Evolutionary conservation across 2,797 vertebrate species (phyloP).

Genomic region (Sebastes kiyomatsui): DNA sequence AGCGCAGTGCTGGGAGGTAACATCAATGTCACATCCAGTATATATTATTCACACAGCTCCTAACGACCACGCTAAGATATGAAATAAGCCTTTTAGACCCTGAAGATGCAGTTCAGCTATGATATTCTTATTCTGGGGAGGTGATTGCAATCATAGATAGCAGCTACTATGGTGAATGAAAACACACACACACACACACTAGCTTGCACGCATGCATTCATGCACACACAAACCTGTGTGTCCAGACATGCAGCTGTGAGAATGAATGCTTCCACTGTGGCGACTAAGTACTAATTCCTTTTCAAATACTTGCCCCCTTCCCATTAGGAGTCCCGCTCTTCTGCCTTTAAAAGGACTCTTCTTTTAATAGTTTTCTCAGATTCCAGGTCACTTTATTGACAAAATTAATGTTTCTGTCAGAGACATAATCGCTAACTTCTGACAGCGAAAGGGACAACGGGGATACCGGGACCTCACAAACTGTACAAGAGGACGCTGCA

Average conservation of each 20-base stretch:
- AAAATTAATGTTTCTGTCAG: slow-evolving; percentile 7
- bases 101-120: slow-evolving; percentile 47
- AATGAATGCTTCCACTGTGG: slow-evolving; percentile 82
- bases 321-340: slow-evolving; percentile 38
- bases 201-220: slow-evolving; percentile 16
- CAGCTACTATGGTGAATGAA: slow-evolving; percentile 50
- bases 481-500: neutral
- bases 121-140: slow-evolving; percentile 71
- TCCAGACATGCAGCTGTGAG: slow-evolving; percentile 80
- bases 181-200: slow-evolving; percentile 20
- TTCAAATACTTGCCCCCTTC: slow-evolving; percentile 57
- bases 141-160: slow-evolving; percentile 77
- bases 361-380: slow-evolving; percentile 24
- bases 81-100: slow-evolving; percentile 48
- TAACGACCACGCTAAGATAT: slow-evolving; percentile 37
- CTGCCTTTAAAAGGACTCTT: slow-evolving; percentile 35
- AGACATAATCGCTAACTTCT: neutral
- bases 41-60: slow-evolving; percentile 33
- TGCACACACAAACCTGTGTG: slow-evolving; percentile 57
- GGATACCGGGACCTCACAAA: slow-evolving; percentile 17
- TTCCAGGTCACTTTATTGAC: slow-evolving; percentile 1
- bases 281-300: slow-evolving; percentile 69
- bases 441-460: slow-evolving; percentile 17
- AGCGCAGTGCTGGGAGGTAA: slow-evolving; percentile 34
- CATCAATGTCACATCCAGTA: slow-evolving; percentile 44